phyloP scores from a whole-genome alignment of 2,888 invertebrate species.

The Prosopocoilus inquinatus region DNA sequence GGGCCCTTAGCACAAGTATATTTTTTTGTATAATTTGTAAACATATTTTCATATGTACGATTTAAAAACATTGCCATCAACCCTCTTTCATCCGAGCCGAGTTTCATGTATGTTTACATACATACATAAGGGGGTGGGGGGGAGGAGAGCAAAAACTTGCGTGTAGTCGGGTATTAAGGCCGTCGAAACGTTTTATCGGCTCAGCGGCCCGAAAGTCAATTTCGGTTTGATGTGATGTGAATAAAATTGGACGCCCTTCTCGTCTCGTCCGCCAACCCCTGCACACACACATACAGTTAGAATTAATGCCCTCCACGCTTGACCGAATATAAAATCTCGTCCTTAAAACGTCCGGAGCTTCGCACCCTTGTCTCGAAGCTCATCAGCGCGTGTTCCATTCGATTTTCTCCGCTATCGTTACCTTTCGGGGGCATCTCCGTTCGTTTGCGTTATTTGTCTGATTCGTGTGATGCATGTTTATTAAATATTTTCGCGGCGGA shows the following conservation, averaged over 20 bases:
- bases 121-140: too few relatives aligned
- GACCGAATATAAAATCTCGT: conserved; percentile 13
- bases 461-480: background rate
- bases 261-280: conserved; percentile 40
- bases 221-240: conserved; percentile 50
- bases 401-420: conserved; percentile 13
- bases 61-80: too few relatives aligned
- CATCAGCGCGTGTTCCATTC: conserved; percentile 11
- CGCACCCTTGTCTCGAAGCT: conserved; percentile 15
- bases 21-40: too few relatives aligned
- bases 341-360: conserved; percentile 14
- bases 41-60: too few relatives aligned
- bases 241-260: conserved; percentile 47
- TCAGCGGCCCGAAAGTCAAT: conserved; percentile 50
- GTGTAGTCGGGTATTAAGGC: background rate
- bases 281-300: conserved; percentile 37
- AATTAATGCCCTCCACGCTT: conserved; percentile 20
- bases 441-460: background rate
- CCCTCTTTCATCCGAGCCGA: too few relatives aligned
- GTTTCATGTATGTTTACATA: too few relatives aligned
- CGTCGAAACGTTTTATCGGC: conserved; percentile 44
- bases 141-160: background rate
- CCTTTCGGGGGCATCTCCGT: background rate
- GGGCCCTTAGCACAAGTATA: too few relatives aligned
- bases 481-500: background rate